phyloP scores from a whole-genome alignment of 2,888 invertebrate species.

The Ectemnius lituratus region DNA sequence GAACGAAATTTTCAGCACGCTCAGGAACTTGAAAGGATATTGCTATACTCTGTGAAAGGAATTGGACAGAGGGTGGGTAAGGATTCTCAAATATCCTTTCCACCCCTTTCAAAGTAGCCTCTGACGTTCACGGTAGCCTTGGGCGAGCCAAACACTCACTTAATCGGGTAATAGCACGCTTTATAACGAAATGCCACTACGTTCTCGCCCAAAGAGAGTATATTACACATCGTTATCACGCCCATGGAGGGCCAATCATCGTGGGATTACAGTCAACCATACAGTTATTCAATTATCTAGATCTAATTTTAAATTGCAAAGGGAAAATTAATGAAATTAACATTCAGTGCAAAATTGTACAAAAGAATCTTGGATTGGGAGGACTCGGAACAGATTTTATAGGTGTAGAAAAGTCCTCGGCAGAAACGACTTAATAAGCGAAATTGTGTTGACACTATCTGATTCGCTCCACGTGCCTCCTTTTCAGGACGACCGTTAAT shows the following conservation, averaged over 20 bases:
- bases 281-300: too few species aligned
- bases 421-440: constrained; percentile 10
- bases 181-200: constrained; percentile 21
- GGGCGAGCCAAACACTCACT: constrained; percentile 50
- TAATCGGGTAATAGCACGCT: constrained; percentile 59
- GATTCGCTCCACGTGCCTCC: neutral
- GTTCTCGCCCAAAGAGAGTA: too few species aligned
- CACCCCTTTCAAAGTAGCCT: constrained; percentile 34
- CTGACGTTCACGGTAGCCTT: constrained; percentile 51
- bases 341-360: too few species aligned
- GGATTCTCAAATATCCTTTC: constrained; percentile 32
- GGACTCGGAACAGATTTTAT: too few species aligned
- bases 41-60: constrained; percentile 17
- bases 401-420: too few species aligned
- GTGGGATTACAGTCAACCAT: too few species aligned
- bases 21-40: constrained; percentile 18
- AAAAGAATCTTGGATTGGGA: too few species aligned
- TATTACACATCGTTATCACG: too few species aligned
- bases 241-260: too few species aligned
- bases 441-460: constrained; percentile 2
- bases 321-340: too few species aligned
- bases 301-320: too few species aligned
- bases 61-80: constrained; percentile 15
- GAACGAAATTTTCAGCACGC: too few species aligned
- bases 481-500: constrained; percentile 10